A percentile compares a stretch with the other conserved stretches of the same genome.
phyloP scores from a whole-genome alignment of 2,888 invertebrate genomes.

The Harpagoxenus sublaevis region DNA sequence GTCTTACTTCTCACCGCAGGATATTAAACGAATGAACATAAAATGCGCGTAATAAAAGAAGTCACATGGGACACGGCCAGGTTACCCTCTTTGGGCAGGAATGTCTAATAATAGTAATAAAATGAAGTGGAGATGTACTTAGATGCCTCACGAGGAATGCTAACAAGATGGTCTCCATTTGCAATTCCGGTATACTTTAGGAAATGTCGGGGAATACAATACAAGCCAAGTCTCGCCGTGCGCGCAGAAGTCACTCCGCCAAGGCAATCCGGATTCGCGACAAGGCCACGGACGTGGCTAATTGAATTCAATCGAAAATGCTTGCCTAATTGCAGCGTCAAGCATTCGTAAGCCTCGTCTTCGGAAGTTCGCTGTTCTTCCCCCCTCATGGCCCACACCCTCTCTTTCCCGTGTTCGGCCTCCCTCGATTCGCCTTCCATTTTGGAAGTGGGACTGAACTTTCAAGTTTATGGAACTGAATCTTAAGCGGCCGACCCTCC shows the following conservation, averaged over 20 bases:
- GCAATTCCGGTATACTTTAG: conserved; percentile 54
- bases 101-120: conserved; percentile 48
- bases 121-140: conserved; percentile 34
- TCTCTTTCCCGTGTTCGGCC: not conserved
- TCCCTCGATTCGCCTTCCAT: conserved; percentile 15
- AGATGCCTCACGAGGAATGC: conserved; percentile 40
- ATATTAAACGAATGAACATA: conserved; percentile 6
- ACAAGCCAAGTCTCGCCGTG: conserved; percentile 56
- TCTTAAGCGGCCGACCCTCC: conserved; percentile 76
- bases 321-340: conserved; percentile 75
- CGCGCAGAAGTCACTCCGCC: conserved; percentile 40
- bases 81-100: conserved; percentile 19
- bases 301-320: conserved; percentile 77
- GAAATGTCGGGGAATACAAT: conserved; percentile 59
- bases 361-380: conserved; percentile 36
- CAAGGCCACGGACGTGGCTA: conserved; percentile 56
- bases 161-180: conserved; percentile 56
- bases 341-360: conserved; percentile 56
- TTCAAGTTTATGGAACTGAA: conserved; percentile 76
- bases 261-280: conserved; percentile 57
- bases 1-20: not conserved
- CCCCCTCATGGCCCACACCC: not conserved
- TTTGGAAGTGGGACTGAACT: conserved; percentile 71
- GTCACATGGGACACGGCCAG: conserved; percentile 4
- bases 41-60: conserved; percentile 28